Base-by-base conservation (phyloP, 2,797 vertebrate species). In the Adrianichthys oophorus region DNA sequence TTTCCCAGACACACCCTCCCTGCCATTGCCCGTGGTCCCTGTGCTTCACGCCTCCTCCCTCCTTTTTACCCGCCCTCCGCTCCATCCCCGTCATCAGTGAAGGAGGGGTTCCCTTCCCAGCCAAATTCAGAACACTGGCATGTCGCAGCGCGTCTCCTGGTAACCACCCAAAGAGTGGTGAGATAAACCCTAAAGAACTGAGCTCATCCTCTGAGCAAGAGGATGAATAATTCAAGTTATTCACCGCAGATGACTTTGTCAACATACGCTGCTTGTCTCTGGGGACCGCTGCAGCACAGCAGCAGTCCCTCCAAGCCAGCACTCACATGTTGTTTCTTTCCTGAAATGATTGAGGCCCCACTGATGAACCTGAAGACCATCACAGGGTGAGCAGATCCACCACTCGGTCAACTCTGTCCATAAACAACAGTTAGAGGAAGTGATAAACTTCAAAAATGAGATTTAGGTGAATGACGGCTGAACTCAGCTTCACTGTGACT, bases 401-500 rank as follows among this genome's bases (percentile, higher is more conserved):
- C 26, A 37, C 10, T 13, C 2, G 10, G 32, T 37, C 29, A 3
- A 12, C 10, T 37, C 10, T 12, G 32, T 37, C 32, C 32, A 37
- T 37, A 37, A 37, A 37, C 10, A 12, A 4, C 10, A 37, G 12
- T 3, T 3, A 37, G 32, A 13, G 32, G 32, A 37, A 37, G 32
- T 37, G 32, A 37, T 10, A 37, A 37, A 37, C 8, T 37, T 37
- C 26, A 37, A 44, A 53, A 50, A 44, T 59, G 16, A 40, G n/a
- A 26, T 40, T 40, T 29, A 2, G 15, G 62, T 24, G 47, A 15
- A 19, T 63, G 24, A 46, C 55, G 53, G 21, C 6, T 10, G 75
- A 84, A 66, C 59, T 87, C 81, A 86, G 32, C 61, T 48, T 58
- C 41, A 42, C 18, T 68, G 26, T 85, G 82, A 89, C 67, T 86